Percentiles rank a stretch among this genome's conserved stretches.
Evolutionary conservation across 2,113 vertebrate genomes (phyloP).

Genomic region (Sylvietta virens): DNA sequence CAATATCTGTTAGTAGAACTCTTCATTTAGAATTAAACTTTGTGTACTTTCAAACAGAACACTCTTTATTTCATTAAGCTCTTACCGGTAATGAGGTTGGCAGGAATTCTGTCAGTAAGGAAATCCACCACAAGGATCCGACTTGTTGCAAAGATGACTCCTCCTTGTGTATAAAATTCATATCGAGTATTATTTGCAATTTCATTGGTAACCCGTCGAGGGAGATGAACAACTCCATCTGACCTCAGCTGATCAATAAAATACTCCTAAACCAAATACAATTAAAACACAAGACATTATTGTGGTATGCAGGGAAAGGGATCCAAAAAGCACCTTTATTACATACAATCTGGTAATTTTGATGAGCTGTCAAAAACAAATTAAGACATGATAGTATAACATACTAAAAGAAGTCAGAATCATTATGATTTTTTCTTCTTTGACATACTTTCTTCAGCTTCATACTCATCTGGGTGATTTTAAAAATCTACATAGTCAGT

Average conservation of each 20-base stretch:
- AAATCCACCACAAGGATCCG: conserved; percentile 97
- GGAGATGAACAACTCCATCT: conserved; percentile 87
- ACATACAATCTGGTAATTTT: background rate
- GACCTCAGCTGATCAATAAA: conserved; percentile 87
- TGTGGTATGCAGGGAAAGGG: background rate
- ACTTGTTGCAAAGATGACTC: conserved; percentile 93
- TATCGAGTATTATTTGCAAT: conserved; percentile 81
- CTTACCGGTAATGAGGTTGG: conserved; percentile 91
- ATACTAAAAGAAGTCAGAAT: background rate
- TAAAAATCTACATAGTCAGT: background rate
- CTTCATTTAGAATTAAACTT: background rate
- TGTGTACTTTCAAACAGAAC: background rate
- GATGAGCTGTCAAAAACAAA: background rate
- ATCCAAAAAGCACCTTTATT: background rate
- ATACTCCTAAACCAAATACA: conserved; percentile 80
- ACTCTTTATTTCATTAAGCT: background rate
- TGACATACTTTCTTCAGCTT: background rate
- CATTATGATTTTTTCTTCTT: background rate
- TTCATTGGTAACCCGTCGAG: conserved; percentile 88
- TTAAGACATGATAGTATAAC: fast-evolving
- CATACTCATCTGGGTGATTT: background rate
- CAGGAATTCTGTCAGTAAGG: conserved; percentile 91
- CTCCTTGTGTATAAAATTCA: conserved; percentile 89
- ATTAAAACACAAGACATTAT: background rate
- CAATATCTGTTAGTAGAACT: background rate